Evolutionary conservation across 2,113 vertebrate species (phyloP).

Genomic region (Lophura nycthemera): DNA sequence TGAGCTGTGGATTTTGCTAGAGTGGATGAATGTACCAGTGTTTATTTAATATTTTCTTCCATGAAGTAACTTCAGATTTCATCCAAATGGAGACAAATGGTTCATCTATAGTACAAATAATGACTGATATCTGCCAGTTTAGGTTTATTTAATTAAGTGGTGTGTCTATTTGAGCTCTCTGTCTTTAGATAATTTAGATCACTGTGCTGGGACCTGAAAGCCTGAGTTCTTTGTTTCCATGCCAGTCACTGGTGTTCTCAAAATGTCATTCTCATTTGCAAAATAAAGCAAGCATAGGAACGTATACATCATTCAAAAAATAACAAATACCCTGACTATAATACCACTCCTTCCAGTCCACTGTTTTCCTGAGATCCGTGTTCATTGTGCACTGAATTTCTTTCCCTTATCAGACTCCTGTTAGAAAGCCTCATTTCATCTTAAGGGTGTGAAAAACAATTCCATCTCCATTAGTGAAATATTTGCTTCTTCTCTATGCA

Average conservation of each 20-base stretch:
- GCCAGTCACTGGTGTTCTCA: background rate
- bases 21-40: background rate
- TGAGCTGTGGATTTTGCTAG: background rate
- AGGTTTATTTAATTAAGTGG: background rate
- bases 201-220: background rate
- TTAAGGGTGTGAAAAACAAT: background rate
- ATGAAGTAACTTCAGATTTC: background rate
- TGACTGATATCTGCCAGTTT: background rate
- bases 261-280: background rate
- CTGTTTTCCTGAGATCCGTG: background rate
- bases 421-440: background rate
- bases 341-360: background rate
- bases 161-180: background rate
- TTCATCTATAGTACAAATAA: background rate
- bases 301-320: background rate
- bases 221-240: background rate
- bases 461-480: background rate
- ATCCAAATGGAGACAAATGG: background rate
- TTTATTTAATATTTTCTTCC: background rate
- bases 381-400: background rate
- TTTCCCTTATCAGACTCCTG: background rate
- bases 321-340: background rate
- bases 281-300: background rate
- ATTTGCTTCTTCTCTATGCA: background rate
- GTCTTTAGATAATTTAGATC: background rate